Percentiles rank a stretch among this genome's conserved stretches.
These are phyloP conservation scores for Apis florea DNA, from an alignment of 1,140 invertebrate species.

Conservation along the genomic window DNA sequence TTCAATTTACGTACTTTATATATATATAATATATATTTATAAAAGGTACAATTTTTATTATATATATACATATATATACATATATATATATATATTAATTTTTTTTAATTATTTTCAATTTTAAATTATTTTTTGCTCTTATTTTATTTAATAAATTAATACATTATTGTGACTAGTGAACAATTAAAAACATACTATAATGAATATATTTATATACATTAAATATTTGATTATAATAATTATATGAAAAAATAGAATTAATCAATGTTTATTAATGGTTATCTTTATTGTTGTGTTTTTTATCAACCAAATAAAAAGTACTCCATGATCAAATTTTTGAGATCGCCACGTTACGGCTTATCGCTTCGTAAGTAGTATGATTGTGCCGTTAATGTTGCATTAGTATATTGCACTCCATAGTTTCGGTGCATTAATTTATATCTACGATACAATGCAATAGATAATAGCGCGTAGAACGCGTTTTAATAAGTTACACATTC, in stretches of 20 bases:
- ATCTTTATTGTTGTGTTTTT: neutral
- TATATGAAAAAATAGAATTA: neutral
- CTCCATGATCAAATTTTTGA: neutral
- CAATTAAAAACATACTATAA: neutral
- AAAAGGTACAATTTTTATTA: too few relatives aligned
- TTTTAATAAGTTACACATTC: neutral
- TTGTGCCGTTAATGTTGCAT: conserved; percentile 36
- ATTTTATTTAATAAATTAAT: neutral
- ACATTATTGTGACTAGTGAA: neutral
- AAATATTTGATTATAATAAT: neutral
- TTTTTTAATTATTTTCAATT: neutral
- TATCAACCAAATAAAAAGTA: neutral
- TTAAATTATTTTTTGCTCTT: neutral
- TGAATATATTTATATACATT: too few relatives aligned
- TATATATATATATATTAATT: neutral
- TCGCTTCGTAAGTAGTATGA: conserved; percentile 9
- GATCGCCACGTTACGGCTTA: conserved; percentile 25
- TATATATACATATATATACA: neutral
- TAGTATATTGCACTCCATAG: conserved; percentile 4
- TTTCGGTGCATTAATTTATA: conserved; percentile 22
- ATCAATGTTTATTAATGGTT: neutral
- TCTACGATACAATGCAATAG: conserved; percentile 28
- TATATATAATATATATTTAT: neutral
- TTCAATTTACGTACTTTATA: neutral
- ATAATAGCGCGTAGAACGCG: neutral